Evolutionary conservation across 2,113 vertebrate species (phyloP), one percentile per base, ranked within the genome.

Genomic region (Dicentrarchus labrax): DNA sequence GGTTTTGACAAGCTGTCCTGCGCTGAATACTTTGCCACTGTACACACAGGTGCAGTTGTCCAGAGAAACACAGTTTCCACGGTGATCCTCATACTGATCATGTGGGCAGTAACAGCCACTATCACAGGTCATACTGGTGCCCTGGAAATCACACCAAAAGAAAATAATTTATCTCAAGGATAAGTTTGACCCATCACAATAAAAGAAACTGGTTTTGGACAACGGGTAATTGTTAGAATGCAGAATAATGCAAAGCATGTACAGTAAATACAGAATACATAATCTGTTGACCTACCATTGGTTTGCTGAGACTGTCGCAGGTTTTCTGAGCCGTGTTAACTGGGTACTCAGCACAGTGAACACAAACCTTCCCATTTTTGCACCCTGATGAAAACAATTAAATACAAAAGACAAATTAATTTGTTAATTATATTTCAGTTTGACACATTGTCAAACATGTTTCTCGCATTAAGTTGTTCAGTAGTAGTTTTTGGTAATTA

Each of bases 81-180:
- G 50, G 61, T 96, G 93, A 85, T 96, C 93, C 76, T 95, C 94
- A 74, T 89, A 94, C 70, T 87, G 80, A 24, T 88, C 85, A 9
- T 84, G 43, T 4, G 94, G 93, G 67, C 95, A 96, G 79, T 92
- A 91, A 71, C 95, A 96, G 59, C 93, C 94, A 65, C 86, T 94
- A 59, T 66, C 67, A 80, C 95, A 96, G 61, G 13, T 88, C 45
- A 6, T 0, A 30, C 8, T 61, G 15, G 16, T 12, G 45, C 3
- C 70, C 95, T 95, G 80, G n/a, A 51, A 66, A 81, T 62, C 1
- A 76, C 6, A 70, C 17, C 15, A 76, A 17, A 47, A 15, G 10
- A 38, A 22, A 56, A 30, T 45, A 0, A 17, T n/a, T 54, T n/a
- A 10, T 2, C 1, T 70, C 2, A 50, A 24, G 12, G 2, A 30